These are phyloP conservation scores for Agelaius tricolor DNA, from an alignment of 2,113 vertebrate species.

Conservation along the genomic window DNA sequence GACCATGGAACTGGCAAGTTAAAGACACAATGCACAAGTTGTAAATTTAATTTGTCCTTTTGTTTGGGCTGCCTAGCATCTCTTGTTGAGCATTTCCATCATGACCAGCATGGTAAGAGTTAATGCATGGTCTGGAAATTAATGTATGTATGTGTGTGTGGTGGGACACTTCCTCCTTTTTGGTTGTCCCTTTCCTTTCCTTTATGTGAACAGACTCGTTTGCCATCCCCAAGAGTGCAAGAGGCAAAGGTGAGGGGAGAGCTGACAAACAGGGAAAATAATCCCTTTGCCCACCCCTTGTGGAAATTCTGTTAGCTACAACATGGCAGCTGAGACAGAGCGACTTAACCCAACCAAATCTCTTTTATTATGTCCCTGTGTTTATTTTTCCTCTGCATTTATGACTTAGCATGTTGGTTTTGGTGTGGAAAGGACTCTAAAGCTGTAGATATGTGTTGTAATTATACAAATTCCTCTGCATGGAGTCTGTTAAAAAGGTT, in stretches of 20 bases:
- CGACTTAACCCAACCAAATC: slow-evolving; percentile 22
- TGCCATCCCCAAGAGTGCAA: neutral
- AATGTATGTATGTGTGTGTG: neutral
- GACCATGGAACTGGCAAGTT: neutral
- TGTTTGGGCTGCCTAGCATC: neutral
- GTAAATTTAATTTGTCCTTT: neutral
- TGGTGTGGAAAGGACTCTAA: slow-evolving; percentile 64
- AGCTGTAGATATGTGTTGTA: slow-evolving; percentile 65
- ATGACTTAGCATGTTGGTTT: slow-evolving; percentile 66
- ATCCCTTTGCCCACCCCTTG: slow-evolving; percentile 43
- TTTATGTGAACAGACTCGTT: neutral
- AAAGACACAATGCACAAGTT: neutral
- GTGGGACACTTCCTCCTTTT: neutral
- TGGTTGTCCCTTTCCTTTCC: slow-evolving; percentile 36
- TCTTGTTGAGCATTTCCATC: neutral
- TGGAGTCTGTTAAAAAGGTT: slow-evolving; percentile 67
- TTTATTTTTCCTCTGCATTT: slow-evolving; percentile 70
- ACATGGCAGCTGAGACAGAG: slow-evolving; percentile 30
- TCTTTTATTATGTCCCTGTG: slow-evolving; percentile 66
- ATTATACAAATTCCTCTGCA: slow-evolving; percentile 71
- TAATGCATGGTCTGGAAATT: neutral
- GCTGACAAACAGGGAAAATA: slow-evolving; percentile 24
- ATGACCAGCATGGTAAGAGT: slow-evolving; percentile 4
- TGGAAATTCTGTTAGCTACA: slow-evolving; percentile 52
- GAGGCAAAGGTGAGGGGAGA: slow-evolving; percentile 24